Conservation (phyloP, 2,797 vertebrate species). For the Clarias fuscus region DNA sequence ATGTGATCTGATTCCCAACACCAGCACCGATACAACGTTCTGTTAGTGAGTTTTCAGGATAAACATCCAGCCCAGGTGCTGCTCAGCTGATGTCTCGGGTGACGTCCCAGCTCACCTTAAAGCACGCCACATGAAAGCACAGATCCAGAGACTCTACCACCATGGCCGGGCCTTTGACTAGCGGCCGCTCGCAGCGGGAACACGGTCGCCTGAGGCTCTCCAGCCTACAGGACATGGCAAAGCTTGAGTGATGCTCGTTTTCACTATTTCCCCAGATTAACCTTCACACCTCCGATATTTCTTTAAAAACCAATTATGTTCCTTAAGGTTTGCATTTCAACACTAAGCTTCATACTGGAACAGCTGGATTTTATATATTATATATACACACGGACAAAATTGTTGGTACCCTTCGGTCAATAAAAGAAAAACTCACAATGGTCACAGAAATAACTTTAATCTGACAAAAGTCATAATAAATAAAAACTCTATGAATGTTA, state of each 20-base stretch:
- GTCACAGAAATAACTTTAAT: no score
- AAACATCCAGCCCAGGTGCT: constrained; percentile 20
- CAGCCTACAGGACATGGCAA: constrained; percentile 79
- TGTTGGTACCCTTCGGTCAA: no score
- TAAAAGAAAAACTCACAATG: no score
- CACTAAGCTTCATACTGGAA: neutral
- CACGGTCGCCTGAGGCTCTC: constrained; percentile 88
- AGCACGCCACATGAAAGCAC: constrained; percentile 95
- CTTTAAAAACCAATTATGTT: neutral
- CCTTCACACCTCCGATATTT: neutral
- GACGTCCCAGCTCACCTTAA: constrained; percentile 87
- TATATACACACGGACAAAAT: neutral
- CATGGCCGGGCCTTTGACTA: constrained; percentile 94
- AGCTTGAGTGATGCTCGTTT: constrained; percentile 42
- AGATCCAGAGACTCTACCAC: constrained; percentile 94
- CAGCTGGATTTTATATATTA: neutral
- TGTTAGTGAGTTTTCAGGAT: neutral
- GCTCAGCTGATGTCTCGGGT: constrained; percentile 2
- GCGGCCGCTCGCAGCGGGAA: constrained; percentile 85
- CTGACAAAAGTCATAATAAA: no score
- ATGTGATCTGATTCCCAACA: constrained; percentile 39
- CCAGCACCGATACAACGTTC: neutral
- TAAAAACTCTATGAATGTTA: no score
- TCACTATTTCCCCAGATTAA: neutral
- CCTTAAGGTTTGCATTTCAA: neutral